Conservation (phyloP, 1,140 invertebrate species). For the Anoplophora glabripennis region DNA sequence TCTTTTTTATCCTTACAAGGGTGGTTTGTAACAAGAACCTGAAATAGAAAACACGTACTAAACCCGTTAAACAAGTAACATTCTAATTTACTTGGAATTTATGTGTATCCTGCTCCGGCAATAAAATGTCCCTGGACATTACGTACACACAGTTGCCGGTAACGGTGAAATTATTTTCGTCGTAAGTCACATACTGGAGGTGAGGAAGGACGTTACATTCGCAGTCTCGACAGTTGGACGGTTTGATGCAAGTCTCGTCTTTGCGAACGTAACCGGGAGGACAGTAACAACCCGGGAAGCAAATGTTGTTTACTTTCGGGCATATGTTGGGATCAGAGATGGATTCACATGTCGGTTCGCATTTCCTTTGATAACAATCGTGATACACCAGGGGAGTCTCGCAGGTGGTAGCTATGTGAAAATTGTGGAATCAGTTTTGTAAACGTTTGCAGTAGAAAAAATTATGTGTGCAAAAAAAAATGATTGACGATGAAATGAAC, state of each 20-base stretch:
- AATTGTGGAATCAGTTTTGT: constrained; percentile 18
- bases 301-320: constrained; percentile 60
- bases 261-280: constrained; percentile 69
- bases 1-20: constrained; percentile 52
- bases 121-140: constrained; percentile 61
- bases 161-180: constrained; percentile 67
- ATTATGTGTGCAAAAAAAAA: background rate
- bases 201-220: constrained; percentile 70
- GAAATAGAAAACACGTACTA: constrained; percentile 25
- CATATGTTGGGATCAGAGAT: constrained; percentile 58
- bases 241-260: constrained; percentile 65
- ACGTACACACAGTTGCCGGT: constrained; percentile 79
- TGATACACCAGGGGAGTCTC: constrained; percentile 70
- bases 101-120: constrained; percentile 50
- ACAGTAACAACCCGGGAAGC: constrained; percentile 81
- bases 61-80: background rate
- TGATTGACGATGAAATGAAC: too few relatives aligned
- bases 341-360: constrained; percentile 70
- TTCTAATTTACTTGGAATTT: constrained; percentile 59
- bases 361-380: constrained; percentile 71
- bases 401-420: constrained; percentile 60
- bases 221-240: constrained; percentile 74
- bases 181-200: constrained; percentile 71
- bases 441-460: background rate
- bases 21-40: constrained; percentile 62